Conservation (phyloP, 2,888 invertebrate species). For the Anarsia innoxiella region DNA sequence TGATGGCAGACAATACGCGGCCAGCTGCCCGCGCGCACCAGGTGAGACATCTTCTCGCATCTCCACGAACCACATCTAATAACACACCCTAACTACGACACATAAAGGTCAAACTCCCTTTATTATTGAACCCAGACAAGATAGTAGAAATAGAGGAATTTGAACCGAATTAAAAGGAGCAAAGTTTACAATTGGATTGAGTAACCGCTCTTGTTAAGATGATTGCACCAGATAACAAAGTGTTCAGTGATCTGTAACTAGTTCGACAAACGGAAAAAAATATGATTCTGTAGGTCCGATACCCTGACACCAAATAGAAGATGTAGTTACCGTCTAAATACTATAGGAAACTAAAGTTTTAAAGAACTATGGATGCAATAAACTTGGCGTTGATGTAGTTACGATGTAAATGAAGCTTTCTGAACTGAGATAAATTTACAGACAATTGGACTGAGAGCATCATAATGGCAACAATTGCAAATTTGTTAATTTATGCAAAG, state of each 20-base stretch:
- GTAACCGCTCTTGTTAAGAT: slow-evolving; percentile 30
- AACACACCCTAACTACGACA: slow-evolving; percentile 25
- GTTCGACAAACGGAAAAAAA: slow-evolving; percentile 52
- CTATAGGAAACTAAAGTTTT: too few relatives aligned
- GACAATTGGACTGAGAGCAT: too few relatives aligned
- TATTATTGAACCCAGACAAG: slow-evolving; percentile 28
- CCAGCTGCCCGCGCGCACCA: slow-evolving; percentile 57
- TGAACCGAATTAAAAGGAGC: slow-evolving; percentile 31
- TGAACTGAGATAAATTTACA: too few relatives aligned
- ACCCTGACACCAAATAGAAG: too few relatives aligned
- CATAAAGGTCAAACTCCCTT: slow-evolving; percentile 18
- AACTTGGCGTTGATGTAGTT: too few relatives aligned
- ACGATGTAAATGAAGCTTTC: too few relatives aligned
- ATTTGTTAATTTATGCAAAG: slow-evolving; percentile 72
- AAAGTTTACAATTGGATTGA: slow-evolving; percentile 34
- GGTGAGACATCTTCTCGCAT: slow-evolving; percentile 50
- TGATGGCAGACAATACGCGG: slow-evolving; percentile 57
- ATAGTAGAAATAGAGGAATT: slow-evolving; percentile 31
- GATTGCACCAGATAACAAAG: slow-evolving; percentile 59
- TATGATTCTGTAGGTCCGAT: background rate
- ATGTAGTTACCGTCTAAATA: too few relatives aligned
- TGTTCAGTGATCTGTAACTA: slow-evolving; percentile 63
- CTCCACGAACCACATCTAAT: slow-evolving; percentile 19
- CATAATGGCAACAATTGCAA: slow-evolving; percentile 37
- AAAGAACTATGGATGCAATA: too few relatives aligned